phyloP scores from a whole-genome alignment of 2,888 invertebrate genomes.

The Platynereis dumerilii region DNA sequence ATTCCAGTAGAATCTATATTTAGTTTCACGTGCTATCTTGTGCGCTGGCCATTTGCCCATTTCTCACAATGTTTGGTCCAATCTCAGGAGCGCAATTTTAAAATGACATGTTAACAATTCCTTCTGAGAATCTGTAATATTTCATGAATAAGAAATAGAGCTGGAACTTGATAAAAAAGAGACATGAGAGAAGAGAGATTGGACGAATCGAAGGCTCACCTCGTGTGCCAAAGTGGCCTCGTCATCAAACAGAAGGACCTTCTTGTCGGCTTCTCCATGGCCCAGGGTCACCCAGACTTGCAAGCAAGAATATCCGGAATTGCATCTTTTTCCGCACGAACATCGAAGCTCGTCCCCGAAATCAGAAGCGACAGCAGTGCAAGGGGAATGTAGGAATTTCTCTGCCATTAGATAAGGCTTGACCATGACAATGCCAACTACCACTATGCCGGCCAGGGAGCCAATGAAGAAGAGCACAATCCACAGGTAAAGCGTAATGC shows the following conservation, averaged over 20 bases:
- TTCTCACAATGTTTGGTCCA: no score
- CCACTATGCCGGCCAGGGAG: slow-evolving; percentile 28
- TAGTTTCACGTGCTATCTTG: no score
- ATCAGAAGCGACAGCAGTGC: slow-evolving; percentile 1
- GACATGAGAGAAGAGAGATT: no score
- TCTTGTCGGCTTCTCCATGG: slow-evolving; percentile 9
- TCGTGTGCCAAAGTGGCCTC: slow-evolving; percentile 26
- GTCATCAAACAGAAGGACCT: slow-evolving; percentile 21
- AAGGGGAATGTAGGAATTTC: slow-evolving; percentile 20
- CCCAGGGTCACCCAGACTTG: slow-evolving; percentile 23
- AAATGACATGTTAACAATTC: no score
- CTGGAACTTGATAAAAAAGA: no score
- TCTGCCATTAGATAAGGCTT: slow-evolving; percentile 25
- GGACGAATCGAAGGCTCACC: slow-evolving; percentile 22
- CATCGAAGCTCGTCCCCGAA: slow-evolving; percentile 26
- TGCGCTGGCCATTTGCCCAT: no score
- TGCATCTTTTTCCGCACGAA: slow-evolving; percentile 34
- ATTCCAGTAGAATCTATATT: no score
- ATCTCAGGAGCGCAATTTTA: no score
- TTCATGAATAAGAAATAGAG: no score
- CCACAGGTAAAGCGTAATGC: slow-evolving; percentile 29
- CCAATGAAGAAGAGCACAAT: slow-evolving; percentile 28
- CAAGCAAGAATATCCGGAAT: slow-evolving; percentile 28
- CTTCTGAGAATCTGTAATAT: no score
- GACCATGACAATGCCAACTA: slow-evolving; percentile 31